Conservation (phyloP, 1,140 invertebrate genomes). For the Euura lappo region DNA sequence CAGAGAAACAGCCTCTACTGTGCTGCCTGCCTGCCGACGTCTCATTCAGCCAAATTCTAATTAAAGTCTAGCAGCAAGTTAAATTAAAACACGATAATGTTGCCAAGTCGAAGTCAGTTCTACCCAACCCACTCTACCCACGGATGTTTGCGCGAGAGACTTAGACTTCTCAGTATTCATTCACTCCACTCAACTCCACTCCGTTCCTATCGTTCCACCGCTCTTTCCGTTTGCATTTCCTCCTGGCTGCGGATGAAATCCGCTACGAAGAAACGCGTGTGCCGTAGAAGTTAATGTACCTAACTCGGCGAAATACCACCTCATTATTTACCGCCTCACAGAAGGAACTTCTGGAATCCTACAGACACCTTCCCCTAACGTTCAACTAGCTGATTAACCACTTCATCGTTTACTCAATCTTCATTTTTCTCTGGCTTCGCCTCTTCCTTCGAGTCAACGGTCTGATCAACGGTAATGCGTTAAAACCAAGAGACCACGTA, state of each 20-base stretch:
- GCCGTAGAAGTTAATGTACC: background rate
- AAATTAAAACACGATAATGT: constrained; percentile 54
- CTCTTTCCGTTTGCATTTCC: constrained; percentile 4
- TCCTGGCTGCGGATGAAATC: background rate
- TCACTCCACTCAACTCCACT: background rate
- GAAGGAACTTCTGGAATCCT: background rate
- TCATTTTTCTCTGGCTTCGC: no score
- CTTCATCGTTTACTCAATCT: background rate
- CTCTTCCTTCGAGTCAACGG: no score
- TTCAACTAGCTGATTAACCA: background rate
- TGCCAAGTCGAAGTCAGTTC: constrained; percentile 29
- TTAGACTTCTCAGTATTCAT: background rate
- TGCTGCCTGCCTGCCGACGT: constrained; percentile 28
- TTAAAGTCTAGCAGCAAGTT: constrained; percentile 53
- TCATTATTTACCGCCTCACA: background rate
- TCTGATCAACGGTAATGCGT: no score
- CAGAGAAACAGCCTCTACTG: background rate
- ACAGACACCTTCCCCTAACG: background rate
- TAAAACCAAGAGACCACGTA: no score
- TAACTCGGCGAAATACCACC: background rate
- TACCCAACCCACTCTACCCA: background rate
- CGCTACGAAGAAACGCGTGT: background rate
- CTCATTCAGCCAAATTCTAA: constrained; percentile 47
- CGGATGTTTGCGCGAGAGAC: background rate
- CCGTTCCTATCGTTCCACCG: background rate